These are phyloP conservation scores for Psittacula echo DNA, from an alignment of 2,797 vertebrate species.

Conservation along the genomic window DNA sequence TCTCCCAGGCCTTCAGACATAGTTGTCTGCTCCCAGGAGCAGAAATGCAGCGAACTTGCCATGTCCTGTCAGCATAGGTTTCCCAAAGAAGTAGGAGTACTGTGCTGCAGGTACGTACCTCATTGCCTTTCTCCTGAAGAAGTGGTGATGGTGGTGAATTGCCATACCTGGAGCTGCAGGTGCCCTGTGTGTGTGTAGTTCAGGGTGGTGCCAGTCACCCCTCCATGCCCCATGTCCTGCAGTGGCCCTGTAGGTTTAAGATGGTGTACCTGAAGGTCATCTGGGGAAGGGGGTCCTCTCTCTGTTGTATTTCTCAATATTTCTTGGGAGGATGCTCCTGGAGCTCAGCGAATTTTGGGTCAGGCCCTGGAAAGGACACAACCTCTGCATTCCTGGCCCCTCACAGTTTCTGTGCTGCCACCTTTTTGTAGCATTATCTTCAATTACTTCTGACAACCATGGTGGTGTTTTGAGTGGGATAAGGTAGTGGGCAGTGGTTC, in stretches of 20 bases:
- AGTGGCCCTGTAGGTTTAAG: not conserved
- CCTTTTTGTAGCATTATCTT: not conserved
- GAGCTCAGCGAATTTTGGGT: not conserved
- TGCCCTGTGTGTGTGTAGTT: accelerated
- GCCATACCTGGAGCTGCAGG: not conserved
- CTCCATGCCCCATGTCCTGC: not conserved
- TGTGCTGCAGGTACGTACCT: not conserved
- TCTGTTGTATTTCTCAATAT: not conserved
- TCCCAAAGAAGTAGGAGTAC: not conserved
- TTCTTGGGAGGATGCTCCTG: not conserved
- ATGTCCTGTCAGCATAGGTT: not conserved
- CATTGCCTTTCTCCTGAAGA: not conserved
- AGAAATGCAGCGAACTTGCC: not conserved
- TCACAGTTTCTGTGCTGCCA: not conserved
- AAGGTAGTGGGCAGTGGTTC: not conserved
- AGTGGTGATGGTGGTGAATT: not conserved
- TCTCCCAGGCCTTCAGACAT: not conserved
- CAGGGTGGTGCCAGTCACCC: not conserved
- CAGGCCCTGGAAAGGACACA: not conserved
- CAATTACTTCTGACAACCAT: not conserved
- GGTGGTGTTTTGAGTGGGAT: not conserved
- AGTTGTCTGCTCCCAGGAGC: not conserved
- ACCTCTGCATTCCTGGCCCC: not conserved
- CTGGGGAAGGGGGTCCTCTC: not conserved
- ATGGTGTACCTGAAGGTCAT: not conserved